Percentiles rank a stretch among this genome's conserved stretches.
These are phyloP conservation scores for Betta splendens DNA, from an alignment of 2,797 vertebrate species.

Conservation along the genomic window DNA sequence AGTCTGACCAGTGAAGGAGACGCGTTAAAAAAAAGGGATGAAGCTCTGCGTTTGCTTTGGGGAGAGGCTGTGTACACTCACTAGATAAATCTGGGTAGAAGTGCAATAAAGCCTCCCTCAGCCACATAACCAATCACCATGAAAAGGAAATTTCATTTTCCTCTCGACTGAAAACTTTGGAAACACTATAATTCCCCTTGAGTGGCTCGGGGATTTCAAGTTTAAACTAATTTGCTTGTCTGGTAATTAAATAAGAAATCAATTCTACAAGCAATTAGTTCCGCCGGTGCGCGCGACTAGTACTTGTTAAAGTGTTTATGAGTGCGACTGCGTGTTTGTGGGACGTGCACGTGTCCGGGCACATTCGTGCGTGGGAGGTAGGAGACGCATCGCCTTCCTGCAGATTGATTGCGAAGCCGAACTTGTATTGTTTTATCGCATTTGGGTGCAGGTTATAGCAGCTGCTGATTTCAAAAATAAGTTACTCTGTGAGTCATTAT, in stretches of 20 bases:
- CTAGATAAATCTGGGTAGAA: constrained; percentile 33
- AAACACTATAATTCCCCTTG: constrained; percentile 58
- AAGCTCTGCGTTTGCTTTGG: constrained; percentile 12
- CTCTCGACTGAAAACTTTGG: constrained; percentile 56
- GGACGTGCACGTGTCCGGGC: constrained; percentile 6
- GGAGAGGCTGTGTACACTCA: constrained; percentile 10
- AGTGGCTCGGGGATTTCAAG: constrained; percentile 60
- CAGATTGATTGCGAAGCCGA: constrained; percentile 25
- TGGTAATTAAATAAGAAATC: constrained; percentile 78
- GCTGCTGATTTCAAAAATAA: too few species aligned
- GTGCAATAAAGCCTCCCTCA: constrained; percentile 40
- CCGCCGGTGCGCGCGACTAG: constrained; percentile 33
- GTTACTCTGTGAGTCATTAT: too few species aligned
- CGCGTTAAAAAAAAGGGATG: constrained; percentile 25
- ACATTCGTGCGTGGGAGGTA: constrained; percentile 41
- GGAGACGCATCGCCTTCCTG: constrained; percentile 41
- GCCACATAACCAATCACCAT: constrained; percentile 45
- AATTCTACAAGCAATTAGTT: constrained; percentile 73
- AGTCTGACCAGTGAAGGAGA: constrained; percentile 22
- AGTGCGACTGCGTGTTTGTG: constrained; percentile 16
- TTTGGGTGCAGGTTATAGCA: background rate
- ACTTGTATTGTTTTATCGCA: background rate
- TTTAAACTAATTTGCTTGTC: constrained; percentile 65
- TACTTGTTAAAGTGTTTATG: constrained; percentile 24
- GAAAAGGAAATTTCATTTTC: constrained; percentile 50